Conservation (phyloP, 2,888 invertebrate species). For the Diarsia brunnea region DNA sequence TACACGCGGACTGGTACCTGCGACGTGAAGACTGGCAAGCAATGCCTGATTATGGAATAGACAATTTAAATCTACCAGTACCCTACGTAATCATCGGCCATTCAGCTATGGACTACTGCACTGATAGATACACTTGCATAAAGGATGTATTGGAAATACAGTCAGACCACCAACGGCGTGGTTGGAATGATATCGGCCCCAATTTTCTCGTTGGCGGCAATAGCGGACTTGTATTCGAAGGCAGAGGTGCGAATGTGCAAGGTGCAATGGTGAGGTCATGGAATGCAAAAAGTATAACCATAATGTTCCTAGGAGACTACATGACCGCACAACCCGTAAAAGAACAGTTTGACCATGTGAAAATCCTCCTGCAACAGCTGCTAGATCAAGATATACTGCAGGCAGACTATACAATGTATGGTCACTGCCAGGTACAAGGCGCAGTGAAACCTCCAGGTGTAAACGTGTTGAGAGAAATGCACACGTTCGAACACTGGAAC, state of each 20-base stretch:
- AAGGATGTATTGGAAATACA: constrained; percentile 77
- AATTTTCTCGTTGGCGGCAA: constrained; percentile 83
- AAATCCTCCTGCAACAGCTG: constrained; percentile 74
- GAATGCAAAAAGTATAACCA: constrained; percentile 77
- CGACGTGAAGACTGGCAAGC: constrained; percentile 86
- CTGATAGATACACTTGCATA: constrained; percentile 76
- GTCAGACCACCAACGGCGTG: constrained; percentile 74
- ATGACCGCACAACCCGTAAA: constrained; percentile 65
- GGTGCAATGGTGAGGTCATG: constrained; percentile 78
- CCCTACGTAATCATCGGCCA: constrained; percentile 81
- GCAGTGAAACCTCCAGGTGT: constrained; percentile 76
- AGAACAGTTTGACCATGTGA: constrained; percentile 78
- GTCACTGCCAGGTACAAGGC: constrained; percentile 79
- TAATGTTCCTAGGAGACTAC: constrained; percentile 86
- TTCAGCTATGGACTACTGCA: constrained; percentile 76
- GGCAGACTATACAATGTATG: constrained; percentile 76
- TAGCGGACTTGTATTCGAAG: constrained; percentile 84
- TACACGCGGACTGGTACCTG: constrained; percentile 84
- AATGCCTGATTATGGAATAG: constrained; percentile 74
- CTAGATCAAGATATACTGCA: constrained; percentile 72
- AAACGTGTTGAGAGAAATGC: constrained; percentile 72
- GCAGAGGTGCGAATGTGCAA: constrained; percentile 81
- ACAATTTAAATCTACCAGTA: constrained; percentile 77
- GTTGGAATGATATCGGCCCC: constrained; percentile 81
- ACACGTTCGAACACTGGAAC: constrained; percentile 78